Evolutionary conservation across 2,113 vertebrate species (phyloP), one percentile per base, ranked within the genome.

Genomic region (Mola mola): DNA sequence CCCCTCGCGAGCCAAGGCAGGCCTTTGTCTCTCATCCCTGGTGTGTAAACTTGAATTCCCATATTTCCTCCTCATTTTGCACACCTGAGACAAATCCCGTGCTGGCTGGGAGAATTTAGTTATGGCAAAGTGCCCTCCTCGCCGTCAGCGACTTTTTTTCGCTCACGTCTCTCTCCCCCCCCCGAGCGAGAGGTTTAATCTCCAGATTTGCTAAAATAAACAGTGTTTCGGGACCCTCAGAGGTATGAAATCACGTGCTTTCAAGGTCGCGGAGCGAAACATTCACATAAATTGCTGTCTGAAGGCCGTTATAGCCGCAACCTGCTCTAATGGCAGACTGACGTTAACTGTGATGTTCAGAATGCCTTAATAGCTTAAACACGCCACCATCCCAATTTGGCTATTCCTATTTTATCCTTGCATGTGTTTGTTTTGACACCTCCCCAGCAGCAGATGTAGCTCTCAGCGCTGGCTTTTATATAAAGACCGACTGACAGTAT

Each of bases 111-210:
- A 55, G 66, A 40, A 70, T 38, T 41, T 3, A 42, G 22, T 59
- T 46, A 6, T 2, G 3, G 25, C 33, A 47, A 72, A 50, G 25
- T 48, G 56, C 41, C 60, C 65, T 42, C 9, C 25, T 61, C 41
- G 29, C 19, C 48, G 42, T 83, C 70, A 56, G 66, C 56, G 65
- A 70, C 25, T 68, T 61, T 41, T 24, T 25, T 44, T n/a, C n/a
- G 41, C 66, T 6, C 6, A 29, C 33, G 44, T 60, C 79, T n/a
- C n/a, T n/a, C n/a, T n/a, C n/a, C n/a, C n/a, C n/a, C n/a, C 72
- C 72, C 64, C 69, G 44, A 78, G 78, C 74, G 47, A 78, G 29
- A 60, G 55, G 36, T 73, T 62, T 71, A 75, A 78, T 77, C 67
- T 58, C 38, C 62, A 19, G 55, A 40, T 75, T 72, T 63, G 44